Conservation (phyloP, 2,113 vertebrate species). For the Setophaga kirtlandii region DNA sequence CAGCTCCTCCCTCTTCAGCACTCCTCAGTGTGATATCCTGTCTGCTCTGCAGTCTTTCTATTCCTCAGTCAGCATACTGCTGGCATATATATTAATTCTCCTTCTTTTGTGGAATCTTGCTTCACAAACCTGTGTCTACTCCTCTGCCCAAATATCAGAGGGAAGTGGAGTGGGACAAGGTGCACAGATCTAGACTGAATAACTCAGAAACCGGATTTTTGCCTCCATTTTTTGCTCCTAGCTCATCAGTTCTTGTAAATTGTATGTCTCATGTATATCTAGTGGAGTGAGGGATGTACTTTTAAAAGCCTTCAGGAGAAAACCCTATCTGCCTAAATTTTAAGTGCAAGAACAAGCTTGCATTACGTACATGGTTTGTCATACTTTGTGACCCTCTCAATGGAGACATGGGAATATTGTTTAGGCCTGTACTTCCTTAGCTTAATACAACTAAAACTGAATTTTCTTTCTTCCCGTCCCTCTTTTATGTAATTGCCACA, state of each 20-base stretch:
- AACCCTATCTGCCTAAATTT: not conserved
- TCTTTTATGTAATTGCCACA: not conserved
- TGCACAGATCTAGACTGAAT: not conserved
- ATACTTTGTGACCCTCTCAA: fast-evolving
- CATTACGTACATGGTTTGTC: not conserved
- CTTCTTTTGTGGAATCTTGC: not conserved
- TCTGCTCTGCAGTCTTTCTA: not conserved
- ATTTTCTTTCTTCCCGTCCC: not conserved
- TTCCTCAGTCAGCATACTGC: not conserved
- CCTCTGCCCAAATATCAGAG: not conserved
- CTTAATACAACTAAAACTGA: not conserved
- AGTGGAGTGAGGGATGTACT: not conserved
- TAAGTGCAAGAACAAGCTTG: not conserved
- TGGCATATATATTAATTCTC: not conserved
- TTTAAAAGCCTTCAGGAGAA: not conserved
- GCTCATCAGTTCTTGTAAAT: not conserved
- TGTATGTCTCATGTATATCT: not conserved
- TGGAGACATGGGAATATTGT: not conserved
- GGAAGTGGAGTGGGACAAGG: fast-evolving
- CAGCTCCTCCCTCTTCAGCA: not conserved
- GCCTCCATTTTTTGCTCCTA: not conserved
- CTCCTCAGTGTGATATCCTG: not conserved
- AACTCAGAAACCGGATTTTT: not conserved
- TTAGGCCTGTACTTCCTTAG: not conserved
- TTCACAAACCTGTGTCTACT: not conserved